These are phyloP conservation scores for Tetramorium parvispinum DNA, from an alignment of 1,140 invertebrate genomes.

Conservation along the genomic window DNA sequence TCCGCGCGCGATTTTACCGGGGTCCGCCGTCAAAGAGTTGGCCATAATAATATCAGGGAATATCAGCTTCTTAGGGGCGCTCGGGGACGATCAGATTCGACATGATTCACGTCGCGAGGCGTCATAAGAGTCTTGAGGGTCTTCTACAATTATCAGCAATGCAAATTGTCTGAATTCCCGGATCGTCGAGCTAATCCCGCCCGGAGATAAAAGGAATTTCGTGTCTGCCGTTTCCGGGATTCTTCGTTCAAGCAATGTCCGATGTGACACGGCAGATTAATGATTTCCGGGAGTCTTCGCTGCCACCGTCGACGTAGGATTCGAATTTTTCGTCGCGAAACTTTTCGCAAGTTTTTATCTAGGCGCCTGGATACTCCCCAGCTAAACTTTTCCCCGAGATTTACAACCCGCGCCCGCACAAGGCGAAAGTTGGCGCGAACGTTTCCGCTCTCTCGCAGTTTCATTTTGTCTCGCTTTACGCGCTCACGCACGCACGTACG, in stretches of 20 bases:
- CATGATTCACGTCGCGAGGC: not conserved
- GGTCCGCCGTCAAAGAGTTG: not conserved
- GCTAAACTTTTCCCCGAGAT: slow-evolving; percentile 48
- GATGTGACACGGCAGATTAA: slow-evolving; percentile 55
- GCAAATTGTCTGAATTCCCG: slow-evolving; percentile 54
- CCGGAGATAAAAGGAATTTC: slow-evolving; percentile 52
- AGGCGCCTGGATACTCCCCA: not conserved
- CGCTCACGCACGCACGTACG: not conserved
- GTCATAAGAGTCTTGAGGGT: slow-evolving; percentile 19
- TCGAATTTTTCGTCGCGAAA: slow-evolving; percentile 58
- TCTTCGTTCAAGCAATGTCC: slow-evolving; percentile 48
- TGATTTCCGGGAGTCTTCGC: slow-evolving; percentile 39
- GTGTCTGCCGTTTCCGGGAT: slow-evolving; percentile 55
- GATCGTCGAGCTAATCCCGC: slow-evolving; percentile 12
- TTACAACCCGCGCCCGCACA: slow-evolving; percentile 35
- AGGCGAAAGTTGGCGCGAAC: slow-evolving; percentile 44
- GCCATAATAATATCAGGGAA: slow-evolving; percentile 22
- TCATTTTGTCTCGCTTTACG: slow-evolving; percentile 3
- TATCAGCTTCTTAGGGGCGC: not conserved
- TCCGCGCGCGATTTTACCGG: not conserved
- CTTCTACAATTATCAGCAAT: slow-evolving; percentile 54
- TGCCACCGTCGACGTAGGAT: slow-evolving; percentile 35
- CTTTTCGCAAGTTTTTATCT: slow-evolving; percentile 58
- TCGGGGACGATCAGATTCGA: not conserved
- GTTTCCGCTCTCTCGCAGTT: slow-evolving; percentile 13